These are phyloP conservation scores for Cervus canadensis DNA, from an alignment of 2,113 vertebrate genomes.

Conservation along the genomic window DNA sequence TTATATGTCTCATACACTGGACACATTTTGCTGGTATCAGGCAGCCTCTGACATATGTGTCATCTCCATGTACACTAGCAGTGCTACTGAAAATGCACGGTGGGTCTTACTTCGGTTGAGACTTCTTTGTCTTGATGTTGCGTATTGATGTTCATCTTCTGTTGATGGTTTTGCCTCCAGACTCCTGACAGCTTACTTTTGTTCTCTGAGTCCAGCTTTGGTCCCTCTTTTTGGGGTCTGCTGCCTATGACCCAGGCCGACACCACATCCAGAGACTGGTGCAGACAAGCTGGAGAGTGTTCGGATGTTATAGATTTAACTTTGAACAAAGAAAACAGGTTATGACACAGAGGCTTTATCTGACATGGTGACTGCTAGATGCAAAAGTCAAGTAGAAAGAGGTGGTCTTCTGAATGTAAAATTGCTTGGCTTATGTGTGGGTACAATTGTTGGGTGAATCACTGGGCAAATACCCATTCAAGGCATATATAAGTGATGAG, in stretches of 20 bases:
- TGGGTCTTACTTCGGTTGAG: neutral
- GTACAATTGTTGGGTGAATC: neutral
- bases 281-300: neutral
- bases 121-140: neutral
- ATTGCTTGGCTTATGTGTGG: neutral
- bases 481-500: neutral
- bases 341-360: neutral
- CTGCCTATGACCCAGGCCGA: neutral
- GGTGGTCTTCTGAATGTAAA: neutral
- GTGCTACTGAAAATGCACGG: neutral
- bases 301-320: neutral
- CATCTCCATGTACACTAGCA: too few species aligned
- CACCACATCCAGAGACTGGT: neutral
- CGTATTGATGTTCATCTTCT: neutral
- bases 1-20: neutral
- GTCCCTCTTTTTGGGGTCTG: neutral
- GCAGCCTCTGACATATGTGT: neutral
- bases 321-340: neutral
- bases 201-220: neutral
- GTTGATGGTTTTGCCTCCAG: neutral
- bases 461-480: neutral
- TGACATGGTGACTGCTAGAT: neutral
- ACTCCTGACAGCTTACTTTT: neutral
- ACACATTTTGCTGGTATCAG: neutral
- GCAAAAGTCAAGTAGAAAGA: neutral